Percentiles rank a stretch among this genome's conserved stretches.
phyloP scores from a whole-genome alignment of 2,888 invertebrate species.

The Drosophila pseudotalamancana region DNA sequence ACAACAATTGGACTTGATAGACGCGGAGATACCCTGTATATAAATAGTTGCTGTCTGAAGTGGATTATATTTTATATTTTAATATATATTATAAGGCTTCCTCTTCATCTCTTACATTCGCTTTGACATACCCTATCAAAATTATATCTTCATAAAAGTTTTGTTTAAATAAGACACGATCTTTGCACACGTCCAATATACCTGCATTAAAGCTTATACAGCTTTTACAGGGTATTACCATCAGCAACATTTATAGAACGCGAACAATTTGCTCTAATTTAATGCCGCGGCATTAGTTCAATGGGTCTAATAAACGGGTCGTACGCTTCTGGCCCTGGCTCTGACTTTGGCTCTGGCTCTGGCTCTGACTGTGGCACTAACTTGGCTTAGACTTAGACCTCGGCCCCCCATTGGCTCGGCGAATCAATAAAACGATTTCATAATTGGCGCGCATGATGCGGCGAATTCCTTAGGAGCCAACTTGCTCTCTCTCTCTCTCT shows the following conservation, averaged over 20 bases:
- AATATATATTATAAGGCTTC: too few relatives aligned
- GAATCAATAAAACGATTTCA: slow-evolving; percentile 44
- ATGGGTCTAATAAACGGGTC: slow-evolving; percentile 39
- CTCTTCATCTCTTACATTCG: too few relatives aligned
- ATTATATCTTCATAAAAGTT: too few relatives aligned
- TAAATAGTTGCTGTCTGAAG: too few relatives aligned
- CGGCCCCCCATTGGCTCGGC: slow-evolving; percentile 34
- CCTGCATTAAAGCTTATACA: background rate
- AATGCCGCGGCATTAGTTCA: slow-evolving; percentile 26
- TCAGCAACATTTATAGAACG: background rate
- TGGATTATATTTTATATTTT: too few relatives aligned
- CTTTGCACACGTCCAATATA: too few relatives aligned
- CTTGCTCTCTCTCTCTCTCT: background rate
- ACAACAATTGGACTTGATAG: background rate
- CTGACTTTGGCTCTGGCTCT: background rate
- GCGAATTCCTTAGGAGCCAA: slow-evolving; percentile 77
- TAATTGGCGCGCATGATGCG: slow-evolving; percentile 66
- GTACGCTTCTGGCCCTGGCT: background rate
- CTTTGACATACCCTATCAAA: background rate
- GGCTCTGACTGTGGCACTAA: background rate
- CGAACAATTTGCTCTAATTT: slow-evolving; percentile 77
- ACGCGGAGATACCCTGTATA: background rate
- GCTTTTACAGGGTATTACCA: background rate
- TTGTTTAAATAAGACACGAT: too few relatives aligned
- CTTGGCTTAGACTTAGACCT: background rate